Conservation (phyloP, 2,797 vertebrate species). For the Crenuchus spilurus region DNA sequence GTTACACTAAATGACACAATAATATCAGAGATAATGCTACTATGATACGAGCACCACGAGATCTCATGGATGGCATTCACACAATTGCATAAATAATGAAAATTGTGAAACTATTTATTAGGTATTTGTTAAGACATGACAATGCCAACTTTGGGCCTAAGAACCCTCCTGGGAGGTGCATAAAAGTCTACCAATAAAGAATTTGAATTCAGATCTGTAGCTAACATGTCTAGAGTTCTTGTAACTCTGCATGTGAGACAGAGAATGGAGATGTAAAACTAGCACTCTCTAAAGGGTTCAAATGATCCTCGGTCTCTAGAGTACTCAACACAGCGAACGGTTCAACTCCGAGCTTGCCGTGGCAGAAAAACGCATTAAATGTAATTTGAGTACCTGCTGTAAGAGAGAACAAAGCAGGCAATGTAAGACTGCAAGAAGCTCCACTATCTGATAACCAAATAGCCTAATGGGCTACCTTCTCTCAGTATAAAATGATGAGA, state of each 20-base stretch:
- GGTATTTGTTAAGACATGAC: too few species aligned
- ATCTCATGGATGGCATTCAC: too few species aligned
- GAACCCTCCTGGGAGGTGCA: not conserved
- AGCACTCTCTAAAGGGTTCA: conserved; percentile 18
- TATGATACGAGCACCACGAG: too few species aligned
- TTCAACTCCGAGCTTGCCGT: conserved; percentile 9
- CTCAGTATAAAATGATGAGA: not conserved
- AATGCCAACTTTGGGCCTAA: too few species aligned
- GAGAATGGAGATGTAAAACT: not conserved
- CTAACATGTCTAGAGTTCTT: conserved; percentile 4
- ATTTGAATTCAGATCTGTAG: not conserved
- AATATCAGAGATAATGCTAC: too few species aligned
- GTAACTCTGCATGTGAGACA: not conserved
- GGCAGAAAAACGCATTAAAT: conserved; percentile 29
- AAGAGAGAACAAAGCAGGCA: conserved; percentile 1
- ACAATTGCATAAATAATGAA: too few species aligned
- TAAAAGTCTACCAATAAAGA: not conserved
- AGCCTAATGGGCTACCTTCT: conserved; percentile 2
- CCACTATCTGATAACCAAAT: not conserved
- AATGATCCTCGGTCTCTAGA: conserved; percentile 8
- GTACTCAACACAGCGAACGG: not conserved
- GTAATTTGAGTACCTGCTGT: conserved; percentile 20
- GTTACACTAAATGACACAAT: too few species aligned
- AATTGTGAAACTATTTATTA: too few species aligned
- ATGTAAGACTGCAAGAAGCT: not conserved